Evolutionary conservation across 2,797 vertebrate genomes (phyloP).

Genomic region (Sternotherus odoratus): DNA sequence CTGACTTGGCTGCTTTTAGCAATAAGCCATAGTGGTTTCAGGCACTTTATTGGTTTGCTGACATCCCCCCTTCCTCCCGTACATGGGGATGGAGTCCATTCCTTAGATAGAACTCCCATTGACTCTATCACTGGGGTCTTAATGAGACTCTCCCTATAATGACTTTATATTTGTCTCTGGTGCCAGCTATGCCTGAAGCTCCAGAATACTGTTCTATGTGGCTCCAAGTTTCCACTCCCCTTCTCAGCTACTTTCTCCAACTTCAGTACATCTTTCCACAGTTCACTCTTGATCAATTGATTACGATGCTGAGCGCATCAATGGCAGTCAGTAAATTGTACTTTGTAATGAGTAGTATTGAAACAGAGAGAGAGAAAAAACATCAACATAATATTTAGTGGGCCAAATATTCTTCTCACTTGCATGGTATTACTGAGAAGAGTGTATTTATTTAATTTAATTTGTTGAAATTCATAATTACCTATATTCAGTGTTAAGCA

Average conservation of each 20-base stretch:
- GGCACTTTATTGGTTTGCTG: too few relatives aligned
- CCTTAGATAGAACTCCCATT: not conserved
- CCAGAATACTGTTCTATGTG: not conserved
- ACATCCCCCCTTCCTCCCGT: too few relatives aligned
- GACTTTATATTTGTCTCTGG: not conserved
- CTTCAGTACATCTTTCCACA: not conserved
- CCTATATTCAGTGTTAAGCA: not conserved
- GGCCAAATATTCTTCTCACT: not conserved
- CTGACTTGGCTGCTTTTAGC: too few relatives aligned
- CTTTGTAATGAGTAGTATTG: constrained; percentile 30
- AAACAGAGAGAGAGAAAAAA: not conserved
- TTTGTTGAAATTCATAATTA: not conserved
- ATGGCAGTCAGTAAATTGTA: constrained; percentile 24
- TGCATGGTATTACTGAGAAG: not conserved
- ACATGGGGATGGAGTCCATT: too few relatives aligned
- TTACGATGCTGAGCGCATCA: not conserved
- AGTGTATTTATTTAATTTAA: not conserved
- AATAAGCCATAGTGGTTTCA: too few relatives aligned
- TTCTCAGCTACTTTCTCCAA: constrained; percentile 32
- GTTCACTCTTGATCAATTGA: constrained; percentile 43
- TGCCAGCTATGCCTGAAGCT: not conserved
- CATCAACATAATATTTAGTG: constrained; percentile 31
- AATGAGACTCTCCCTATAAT: not conserved
- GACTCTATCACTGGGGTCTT: not conserved
- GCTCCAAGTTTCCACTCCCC: not conserved